Conservation (phyloP, 2,888 invertebrate species). For the Lottia gigantea region DNA sequence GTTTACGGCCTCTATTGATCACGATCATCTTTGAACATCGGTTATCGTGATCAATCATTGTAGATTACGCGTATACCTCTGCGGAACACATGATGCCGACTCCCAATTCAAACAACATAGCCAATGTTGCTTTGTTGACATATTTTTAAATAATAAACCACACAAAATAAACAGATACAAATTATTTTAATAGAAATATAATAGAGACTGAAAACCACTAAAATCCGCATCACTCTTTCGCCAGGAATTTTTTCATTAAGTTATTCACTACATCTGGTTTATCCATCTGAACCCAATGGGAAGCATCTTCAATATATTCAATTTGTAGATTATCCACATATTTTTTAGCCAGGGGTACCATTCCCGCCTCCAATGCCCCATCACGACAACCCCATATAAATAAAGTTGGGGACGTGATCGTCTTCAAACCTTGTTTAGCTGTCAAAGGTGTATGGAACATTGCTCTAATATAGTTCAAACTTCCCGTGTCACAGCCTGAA, state of each 20-base stretch:
- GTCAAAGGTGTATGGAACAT: slow-evolving; percentile 25
- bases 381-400: slow-evolving; percentile 54
- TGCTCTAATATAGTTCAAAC: slow-evolving; percentile 81
- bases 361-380: slow-evolving; percentile 36
- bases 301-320: slow-evolving; percentile 76
- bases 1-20: too few relatives aligned
- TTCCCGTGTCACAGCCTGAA: slow-evolving; percentile 78
- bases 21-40: too few relatives aligned
- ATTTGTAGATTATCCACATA: slow-evolving; percentile 70
- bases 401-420: slow-evolving; percentile 38
- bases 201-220: too few relatives aligned
- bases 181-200: too few relatives aligned
- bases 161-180: too few relatives aligned
- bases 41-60: too few relatives aligned
- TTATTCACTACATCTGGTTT: slow-evolving; percentile 76
- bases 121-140: too few relatives aligned
- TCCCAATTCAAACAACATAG: too few relatives aligned
- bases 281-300: slow-evolving; percentile 84
- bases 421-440: slow-evolving; percentile 5
- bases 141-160: too few relatives aligned
- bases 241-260: slow-evolving; percentile 73
- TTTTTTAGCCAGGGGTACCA: slow-evolving; percentile 34
- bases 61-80: too few relatives aligned
- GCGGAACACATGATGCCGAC: too few relatives aligned
- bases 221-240: too few relatives aligned